Evolutionary conservation across 2,113 vertebrate species (phyloP).

Genomic region (Callopanchax toddi): DNA sequence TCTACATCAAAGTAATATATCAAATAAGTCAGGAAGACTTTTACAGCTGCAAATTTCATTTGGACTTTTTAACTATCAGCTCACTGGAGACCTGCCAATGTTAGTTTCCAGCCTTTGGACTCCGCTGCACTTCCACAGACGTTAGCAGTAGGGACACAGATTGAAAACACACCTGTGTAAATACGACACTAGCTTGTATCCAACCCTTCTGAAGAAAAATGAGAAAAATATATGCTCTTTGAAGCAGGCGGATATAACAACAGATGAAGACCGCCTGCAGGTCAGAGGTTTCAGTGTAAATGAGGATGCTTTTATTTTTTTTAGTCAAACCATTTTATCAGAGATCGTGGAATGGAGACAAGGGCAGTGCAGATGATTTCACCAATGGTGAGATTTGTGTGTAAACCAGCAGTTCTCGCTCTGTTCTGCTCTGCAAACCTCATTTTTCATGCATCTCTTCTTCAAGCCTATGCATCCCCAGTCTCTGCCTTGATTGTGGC

Average conservation of each 20-base stretch:
- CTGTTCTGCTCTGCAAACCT: conserved; percentile 14
- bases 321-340: conserved; percentile 83
- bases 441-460: conserved; percentile 10
- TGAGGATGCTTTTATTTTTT: conserved; percentile 73
- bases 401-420: conserved; percentile 42
- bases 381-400: conserved; percentile 80
- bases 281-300: conserved; percentile 31
- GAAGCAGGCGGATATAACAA: conserved; percentile 28
- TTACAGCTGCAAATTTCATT: conserved; percentile 51
- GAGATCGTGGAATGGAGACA: conserved; percentile 75
- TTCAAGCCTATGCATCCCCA: conserved; percentile 5
- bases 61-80: conserved; percentile 39
- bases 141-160: conserved; percentile 38
- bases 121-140: conserved; percentile 48
- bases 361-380: conserved; percentile 78
- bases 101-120: conserved; percentile 61
- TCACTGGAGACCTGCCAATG: conserved; percentile 41
- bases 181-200: conserved; percentile 50
- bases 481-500: conserved; percentile 34
- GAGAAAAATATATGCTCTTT: conserved; percentile 34
- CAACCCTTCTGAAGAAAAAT: conserved; percentile 20
- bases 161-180: conserved; percentile 73
- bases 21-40: conserved; percentile 26
- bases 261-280: conserved; percentile 18
- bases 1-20: conserved; percentile 7